phyloP scores from a whole-genome alignment of 1,140 invertebrate genomes.

The Mesaphorura yosii region DNA sequence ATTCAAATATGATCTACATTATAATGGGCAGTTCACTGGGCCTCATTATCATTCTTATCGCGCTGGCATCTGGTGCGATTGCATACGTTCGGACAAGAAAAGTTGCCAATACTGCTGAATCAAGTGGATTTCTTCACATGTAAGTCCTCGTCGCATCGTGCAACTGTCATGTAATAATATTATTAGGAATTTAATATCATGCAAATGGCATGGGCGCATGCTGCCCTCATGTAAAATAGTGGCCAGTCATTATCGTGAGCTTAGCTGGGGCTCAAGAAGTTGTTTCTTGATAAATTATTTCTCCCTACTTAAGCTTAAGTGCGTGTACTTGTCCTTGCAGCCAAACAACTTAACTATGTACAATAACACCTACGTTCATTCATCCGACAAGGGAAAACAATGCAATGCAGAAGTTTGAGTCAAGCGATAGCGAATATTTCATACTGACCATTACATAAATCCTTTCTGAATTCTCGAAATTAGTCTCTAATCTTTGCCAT shows the following conservation, averaged over 20 bases:
- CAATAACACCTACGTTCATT: too few species aligned
- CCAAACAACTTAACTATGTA: too few species aligned
- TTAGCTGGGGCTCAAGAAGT: neutral
- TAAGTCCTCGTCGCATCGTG: conserved; percentile 14
- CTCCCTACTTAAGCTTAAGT: neutral
- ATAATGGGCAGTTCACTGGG: conserved; percentile 26
- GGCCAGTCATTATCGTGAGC: neutral
- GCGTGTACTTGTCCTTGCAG: too few species aligned
- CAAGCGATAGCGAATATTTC: too few species aligned
- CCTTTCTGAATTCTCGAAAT: too few species aligned
- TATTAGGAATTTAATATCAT: neutral
- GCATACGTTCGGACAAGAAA: conserved; percentile 27
- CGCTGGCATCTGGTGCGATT: conserved; percentile 14
- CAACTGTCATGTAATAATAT: neutral
- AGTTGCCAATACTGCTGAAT: conserved; percentile 24
- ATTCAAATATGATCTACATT: conserved; percentile 27
- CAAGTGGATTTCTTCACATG: conserved; percentile 29
- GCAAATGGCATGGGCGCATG: neutral
- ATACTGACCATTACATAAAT: too few species aligned
- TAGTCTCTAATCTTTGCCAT: too few species aligned
- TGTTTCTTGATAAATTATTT: neutral
- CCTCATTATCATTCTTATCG: conserved; percentile 23
- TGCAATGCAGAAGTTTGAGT: too few species aligned
- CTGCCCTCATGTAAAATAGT: neutral
- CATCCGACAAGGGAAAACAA: too few species aligned